These are phyloP conservation scores for Carassius carassius DNA, from an alignment of 2,113 vertebrate genomes.

Conservation along the genomic window DNA sequence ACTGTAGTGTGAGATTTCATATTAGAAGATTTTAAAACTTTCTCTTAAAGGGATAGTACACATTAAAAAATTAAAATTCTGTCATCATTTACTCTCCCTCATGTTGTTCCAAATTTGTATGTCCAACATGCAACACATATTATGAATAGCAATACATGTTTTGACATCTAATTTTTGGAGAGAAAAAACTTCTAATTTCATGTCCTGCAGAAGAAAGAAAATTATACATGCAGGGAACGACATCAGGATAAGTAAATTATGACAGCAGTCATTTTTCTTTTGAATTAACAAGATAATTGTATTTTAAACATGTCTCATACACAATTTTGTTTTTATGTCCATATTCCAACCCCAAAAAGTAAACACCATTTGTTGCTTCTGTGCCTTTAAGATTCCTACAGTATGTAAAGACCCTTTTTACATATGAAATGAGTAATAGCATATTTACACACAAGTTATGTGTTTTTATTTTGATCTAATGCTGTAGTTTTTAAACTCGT, in stretches of 20 bases:
- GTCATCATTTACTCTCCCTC: not conserved
- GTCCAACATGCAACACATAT: not conserved
- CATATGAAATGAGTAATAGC: not conserved
- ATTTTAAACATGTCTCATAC: not conserved
- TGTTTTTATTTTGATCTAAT: not conserved
- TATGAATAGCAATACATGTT: not conserved
- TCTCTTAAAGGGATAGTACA: not conserved
- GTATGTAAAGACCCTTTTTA: not conserved
- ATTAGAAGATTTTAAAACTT: not conserved
- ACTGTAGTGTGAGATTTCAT: not conserved
- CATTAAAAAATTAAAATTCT: not conserved
- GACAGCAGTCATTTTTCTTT: not conserved
- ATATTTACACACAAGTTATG: not conserved
- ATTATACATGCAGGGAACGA: not conserved
- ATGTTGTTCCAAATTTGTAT: not conserved
- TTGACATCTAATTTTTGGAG: not conserved
- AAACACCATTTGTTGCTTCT: not conserved
- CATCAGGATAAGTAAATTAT: not conserved
- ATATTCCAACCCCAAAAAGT: not conserved
- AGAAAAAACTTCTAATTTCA: not conserved
- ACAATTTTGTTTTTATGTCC: not conserved
- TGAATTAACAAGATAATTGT: not conserved
- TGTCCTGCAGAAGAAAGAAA: not conserved
- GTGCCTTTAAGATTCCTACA: not conserved
- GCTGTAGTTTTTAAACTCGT: not conserved